These are phyloP conservation scores for Drosophila mulleri DNA, from an alignment of 2,888 invertebrate species.

Conservation along the genomic window DNA sequence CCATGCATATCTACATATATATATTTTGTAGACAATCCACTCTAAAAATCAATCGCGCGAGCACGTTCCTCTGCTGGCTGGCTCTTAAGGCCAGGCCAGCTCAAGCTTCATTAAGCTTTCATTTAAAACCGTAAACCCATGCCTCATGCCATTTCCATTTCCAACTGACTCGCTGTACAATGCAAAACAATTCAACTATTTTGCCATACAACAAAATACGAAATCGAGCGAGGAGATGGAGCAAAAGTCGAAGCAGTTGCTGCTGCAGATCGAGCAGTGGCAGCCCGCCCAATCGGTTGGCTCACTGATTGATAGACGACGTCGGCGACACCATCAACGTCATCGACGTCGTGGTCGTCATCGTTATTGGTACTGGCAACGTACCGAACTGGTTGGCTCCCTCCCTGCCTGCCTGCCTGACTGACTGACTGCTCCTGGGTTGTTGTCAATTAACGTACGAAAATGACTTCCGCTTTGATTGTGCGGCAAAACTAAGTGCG, in stretches of 20 bases:
- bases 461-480: slow-evolving; percentile 82
- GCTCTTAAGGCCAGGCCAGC: slow-evolving; percentile 16
- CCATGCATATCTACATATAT: background rate
- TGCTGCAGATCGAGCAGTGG: slow-evolving; percentile 9
- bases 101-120: slow-evolving; percentile 80
- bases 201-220: slow-evolving; percentile 70
- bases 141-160: slow-evolving; percentile 2
- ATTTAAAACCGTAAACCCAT: slow-evolving; percentile 65
- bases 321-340: slow-evolving; percentile 68
- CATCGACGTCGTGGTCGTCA: slow-evolving; percentile 46
- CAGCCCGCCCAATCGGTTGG: slow-evolving; percentile 43
- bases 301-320: slow-evolving; percentile 76
- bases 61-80: slow-evolving; percentile 18
- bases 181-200: slow-evolving; percentile 78
- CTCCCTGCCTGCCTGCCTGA: background rate
- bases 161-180: slow-evolving; percentile 40
- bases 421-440: slow-evolving; percentile 46
- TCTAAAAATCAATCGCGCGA: slow-evolving; percentile 32
- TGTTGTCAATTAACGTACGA: slow-evolving; percentile 83
- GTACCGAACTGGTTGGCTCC: slow-evolving; percentile 7
- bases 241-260: background rate
- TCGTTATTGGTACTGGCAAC: slow-evolving; percentile 53
- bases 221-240: slow-evolving; percentile 1
- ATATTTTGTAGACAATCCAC: slow-evolving; percentile 3
- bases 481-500: slow-evolving; percentile 73